Evolutionary conservation across 2,797 vertebrate genomes (phyloP), one percentile per base, ranked within the genome.

Genomic region (Chaetophractus vellerosus): DNA sequence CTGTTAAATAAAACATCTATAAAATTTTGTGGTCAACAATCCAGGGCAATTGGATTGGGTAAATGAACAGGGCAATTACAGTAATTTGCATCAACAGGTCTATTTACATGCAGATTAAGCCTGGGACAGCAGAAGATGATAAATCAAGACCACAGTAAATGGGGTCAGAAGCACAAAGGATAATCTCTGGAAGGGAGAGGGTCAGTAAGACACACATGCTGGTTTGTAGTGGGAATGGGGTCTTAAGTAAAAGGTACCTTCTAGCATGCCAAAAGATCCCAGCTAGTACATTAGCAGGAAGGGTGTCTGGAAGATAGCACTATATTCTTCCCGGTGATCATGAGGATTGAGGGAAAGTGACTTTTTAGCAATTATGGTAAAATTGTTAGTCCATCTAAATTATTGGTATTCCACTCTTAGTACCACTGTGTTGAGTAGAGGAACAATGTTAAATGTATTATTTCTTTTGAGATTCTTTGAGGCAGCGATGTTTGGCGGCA

Each of bases 341-440:
- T 57, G 75, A 80, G 16, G 52, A 87, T 33, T 80, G 48, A 87
- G 69, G 36, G n/a, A 45, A 93, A 86, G 31, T 90, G 28, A 90
- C 91, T 78, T 91, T 16, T 86, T 90, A 88, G 80, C 90, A 93
- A 78, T 80, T 88, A 79, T 55, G 74, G 59, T 91, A 86, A 91
- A 95, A 74, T 63, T n/a, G 31, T 31, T 48, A 81, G 61, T 78
- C n/a, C 63, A 93, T 8, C 31, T 66, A 76, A 50, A 61, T 76
- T 89, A 88, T 69, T 92, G 48, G 2, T 92, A 26, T 91, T 95
- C 28, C 2, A 52, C 15, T 89, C 68, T 92, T 89, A 33, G 19
- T 63, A 94, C 24, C 64, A 89, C 10, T 15, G 41, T 90, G 41
- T 90, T 72, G 45, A 5, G 41, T 24, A 78, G n/a, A 95, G 12